Evolutionary conservation across 2,113 vertebrate species (phyloP).

Genomic region (Macroglossus sobrinus): DNA sequence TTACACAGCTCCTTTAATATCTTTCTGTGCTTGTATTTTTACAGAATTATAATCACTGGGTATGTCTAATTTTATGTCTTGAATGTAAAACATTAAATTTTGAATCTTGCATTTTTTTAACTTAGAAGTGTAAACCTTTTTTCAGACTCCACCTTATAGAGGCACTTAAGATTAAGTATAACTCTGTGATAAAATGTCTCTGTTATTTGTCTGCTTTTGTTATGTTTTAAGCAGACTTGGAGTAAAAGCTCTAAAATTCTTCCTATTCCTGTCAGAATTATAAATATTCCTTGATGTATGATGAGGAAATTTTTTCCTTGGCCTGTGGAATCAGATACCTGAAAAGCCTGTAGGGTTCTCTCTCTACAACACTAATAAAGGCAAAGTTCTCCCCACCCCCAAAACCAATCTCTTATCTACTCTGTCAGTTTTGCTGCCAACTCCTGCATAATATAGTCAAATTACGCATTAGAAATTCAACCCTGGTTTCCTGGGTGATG

Average conservation of each 20-base stretch:
- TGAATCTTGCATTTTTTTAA: not conserved
- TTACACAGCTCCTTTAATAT: not conserved
- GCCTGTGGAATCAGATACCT: not conserved
- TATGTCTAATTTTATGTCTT: not conserved
- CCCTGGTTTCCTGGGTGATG: conserved; percentile 69
- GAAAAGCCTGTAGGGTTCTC: not conserved
- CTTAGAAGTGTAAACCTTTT: not conserved
- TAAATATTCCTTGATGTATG: not conserved
- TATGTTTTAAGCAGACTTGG: not conserved
- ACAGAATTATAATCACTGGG: not conserved
- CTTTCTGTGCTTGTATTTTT: not conserved
- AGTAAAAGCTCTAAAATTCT: not conserved
- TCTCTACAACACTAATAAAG: not conserved
- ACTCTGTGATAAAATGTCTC: not conserved
- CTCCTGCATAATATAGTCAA: conserved; percentile 56
- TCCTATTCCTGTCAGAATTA: not conserved
- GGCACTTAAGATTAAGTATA: not conserved
- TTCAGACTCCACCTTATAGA: not conserved
- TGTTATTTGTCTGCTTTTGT: not conserved
- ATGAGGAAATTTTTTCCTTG: not conserved
- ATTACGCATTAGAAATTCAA: conserved; percentile 60
- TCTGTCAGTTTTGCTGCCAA: conserved; percentile 18
- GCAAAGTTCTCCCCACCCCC: not conserved
- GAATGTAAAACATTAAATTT: not conserved
- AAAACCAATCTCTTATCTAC: not conserved